Evolutionary conservation across 2,113 vertebrate genomes (phyloP).

Genomic region (Manacus vitellinus): DNA sequence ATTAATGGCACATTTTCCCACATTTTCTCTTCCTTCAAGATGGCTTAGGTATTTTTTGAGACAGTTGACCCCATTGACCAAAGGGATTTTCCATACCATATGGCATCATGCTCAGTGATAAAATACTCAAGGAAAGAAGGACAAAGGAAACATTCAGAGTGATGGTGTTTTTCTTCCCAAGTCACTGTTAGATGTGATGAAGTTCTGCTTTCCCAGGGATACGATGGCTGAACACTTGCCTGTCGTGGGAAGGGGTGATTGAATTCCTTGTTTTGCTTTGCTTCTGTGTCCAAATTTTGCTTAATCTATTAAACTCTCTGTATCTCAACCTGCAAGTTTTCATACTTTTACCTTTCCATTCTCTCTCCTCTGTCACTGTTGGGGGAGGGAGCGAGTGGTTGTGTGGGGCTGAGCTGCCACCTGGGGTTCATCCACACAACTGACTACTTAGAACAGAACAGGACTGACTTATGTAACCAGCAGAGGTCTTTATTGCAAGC

Average conservation of each 20-base stretch:
- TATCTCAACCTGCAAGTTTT: background rate
- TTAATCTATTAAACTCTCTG: background rate
- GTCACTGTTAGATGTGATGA: rapidly evolving
- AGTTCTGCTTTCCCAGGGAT: background rate
- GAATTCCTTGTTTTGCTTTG: background rate
- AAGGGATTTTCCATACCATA: background rate
- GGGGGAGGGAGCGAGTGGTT: rapidly evolving
- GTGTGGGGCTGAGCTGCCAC: background rate
- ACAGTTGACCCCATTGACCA: background rate
- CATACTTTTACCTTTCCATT: background rate
- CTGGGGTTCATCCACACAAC: background rate
- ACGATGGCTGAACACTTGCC: background rate
- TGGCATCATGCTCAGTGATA: background rate
- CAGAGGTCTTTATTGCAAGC: background rate
- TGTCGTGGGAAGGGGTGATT: background rate
- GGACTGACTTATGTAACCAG: background rate
- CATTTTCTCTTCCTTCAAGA: background rate
- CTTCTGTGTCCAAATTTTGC: rapidly evolving
- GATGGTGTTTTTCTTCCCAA: background rate
- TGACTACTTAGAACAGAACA: background rate
- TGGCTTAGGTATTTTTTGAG: background rate
- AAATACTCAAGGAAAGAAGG: background rate
- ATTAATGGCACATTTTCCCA: background rate
- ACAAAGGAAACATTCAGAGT: background rate
- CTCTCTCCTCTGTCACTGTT: background rate